Conservation (phyloP, 2,888 invertebrate genomes). For the Zygogramma bicolorata region DNA sequence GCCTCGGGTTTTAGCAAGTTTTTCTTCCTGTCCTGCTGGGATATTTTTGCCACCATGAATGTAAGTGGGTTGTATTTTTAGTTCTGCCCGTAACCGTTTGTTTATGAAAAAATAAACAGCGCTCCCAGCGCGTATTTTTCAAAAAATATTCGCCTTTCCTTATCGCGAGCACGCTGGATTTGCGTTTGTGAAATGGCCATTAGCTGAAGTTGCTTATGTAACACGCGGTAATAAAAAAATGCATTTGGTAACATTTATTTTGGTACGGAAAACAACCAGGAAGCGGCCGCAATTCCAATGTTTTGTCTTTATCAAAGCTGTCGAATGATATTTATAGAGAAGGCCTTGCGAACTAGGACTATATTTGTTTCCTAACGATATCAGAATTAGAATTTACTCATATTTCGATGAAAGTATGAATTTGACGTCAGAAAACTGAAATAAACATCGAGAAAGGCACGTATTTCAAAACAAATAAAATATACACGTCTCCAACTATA, state of each 20-base stretch:
- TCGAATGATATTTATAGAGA: background rate
- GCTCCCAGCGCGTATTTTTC: slow-evolving; percentile 14
- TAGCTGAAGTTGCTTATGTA: background rate
- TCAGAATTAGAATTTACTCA: background rate
- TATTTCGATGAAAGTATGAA: background rate
- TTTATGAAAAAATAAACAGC: slow-evolving; percentile 22
- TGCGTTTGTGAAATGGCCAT: background rate
- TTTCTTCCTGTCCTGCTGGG: slow-evolving; percentile 35
- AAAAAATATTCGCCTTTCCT: background rate
- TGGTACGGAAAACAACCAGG: background rate
- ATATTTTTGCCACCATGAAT: slow-evolving; percentile 50
- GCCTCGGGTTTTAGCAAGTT: slow-evolving; percentile 47
- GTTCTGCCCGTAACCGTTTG: slow-evolving; percentile 11
- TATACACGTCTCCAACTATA: too few relatives aligned
- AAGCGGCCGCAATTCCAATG: background rate
- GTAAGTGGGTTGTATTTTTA: slow-evolving; percentile 51
- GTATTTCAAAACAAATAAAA: too few relatives aligned
- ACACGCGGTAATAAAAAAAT: background rate
- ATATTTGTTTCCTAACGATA: background rate
- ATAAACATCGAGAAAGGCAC: background rate
- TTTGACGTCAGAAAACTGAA: background rate
- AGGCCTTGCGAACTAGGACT: background rate
- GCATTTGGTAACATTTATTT: background rate
- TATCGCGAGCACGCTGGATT: background rate
- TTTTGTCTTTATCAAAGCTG: background rate